Conservation (phyloP, 2,113 vertebrate genomes). For the Aphyosemion australe region DNA sequence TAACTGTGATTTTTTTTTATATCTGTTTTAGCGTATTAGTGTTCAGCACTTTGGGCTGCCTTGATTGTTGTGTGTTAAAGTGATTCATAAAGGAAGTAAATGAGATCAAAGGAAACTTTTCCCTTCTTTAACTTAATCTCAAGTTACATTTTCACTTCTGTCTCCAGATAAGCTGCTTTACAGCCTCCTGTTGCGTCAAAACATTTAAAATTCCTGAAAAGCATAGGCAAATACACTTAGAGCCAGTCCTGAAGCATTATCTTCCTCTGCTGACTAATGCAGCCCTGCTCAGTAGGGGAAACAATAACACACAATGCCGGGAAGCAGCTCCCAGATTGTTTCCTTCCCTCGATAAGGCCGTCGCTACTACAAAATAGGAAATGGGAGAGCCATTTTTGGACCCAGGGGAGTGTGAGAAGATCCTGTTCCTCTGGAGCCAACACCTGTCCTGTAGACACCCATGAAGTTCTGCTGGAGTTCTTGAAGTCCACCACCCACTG, state of each 20-base stretch:
- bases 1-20: too few relatives aligned
- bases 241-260: conserved; percentile 20
- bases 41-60: too few relatives aligned
- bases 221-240: conserved; percentile 32
- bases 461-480: conserved; percentile 38
- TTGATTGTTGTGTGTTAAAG: too few relatives aligned
- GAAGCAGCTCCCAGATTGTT: conserved; percentile 78
- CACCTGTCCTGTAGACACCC: conserved; percentile 48
- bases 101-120: background rate
- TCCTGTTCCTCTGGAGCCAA: conserved; percentile 70
- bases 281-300: conserved; percentile 60
- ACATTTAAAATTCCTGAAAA: conserved; percentile 50
- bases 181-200: conserved; percentile 15
- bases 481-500: conserved; percentile 41
- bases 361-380: conserved; percentile 58
- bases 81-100: too few relatives aligned
- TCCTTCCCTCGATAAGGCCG: conserved; percentile 78
- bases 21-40: too few relatives aligned
- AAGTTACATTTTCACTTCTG: background rate
- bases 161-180: background rate
- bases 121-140: background rate
- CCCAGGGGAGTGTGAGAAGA: conserved; percentile 72
- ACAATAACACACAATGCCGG: conserved; percentile 79
- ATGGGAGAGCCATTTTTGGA: conserved; percentile 55
- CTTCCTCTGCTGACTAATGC: conserved; percentile 51